Conservation (phyloP, 2,113 vertebrate species). For the Willisornis vidua region DNA sequence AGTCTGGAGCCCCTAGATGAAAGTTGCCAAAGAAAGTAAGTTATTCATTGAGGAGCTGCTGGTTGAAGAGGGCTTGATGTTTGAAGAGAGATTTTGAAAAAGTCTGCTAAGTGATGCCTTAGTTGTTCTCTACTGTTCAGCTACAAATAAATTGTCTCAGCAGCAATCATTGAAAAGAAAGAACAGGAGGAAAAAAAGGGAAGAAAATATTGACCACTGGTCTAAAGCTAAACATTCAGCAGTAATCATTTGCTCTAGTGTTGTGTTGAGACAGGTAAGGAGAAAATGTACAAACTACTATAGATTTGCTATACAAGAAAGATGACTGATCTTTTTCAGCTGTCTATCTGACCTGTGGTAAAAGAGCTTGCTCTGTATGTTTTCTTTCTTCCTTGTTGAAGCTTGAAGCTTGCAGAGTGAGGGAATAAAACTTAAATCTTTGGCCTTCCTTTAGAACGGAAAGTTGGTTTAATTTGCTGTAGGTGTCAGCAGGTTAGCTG, state of each 20-base stretch:
- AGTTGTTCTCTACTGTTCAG: background rate
- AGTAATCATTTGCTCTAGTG: background rate
- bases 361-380: background rate
- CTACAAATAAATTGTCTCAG: background rate
- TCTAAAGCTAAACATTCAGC: background rate
- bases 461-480: background rate
- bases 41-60: background rate
- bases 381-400: background rate
- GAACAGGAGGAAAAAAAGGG: background rate
- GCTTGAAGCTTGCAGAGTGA: background rate
- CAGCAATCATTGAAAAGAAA: background rate
- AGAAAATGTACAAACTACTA: background rate
- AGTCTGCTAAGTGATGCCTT: background rate
- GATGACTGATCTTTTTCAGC: background rate
- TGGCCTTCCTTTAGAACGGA: background rate
- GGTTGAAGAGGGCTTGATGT: background rate
- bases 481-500: background rate
- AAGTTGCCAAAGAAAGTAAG: background rate
- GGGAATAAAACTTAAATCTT: background rate
- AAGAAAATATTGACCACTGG: background rate
- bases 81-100: background rate
- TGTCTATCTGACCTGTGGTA: background rate
- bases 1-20: background rate
- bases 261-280: background rate
- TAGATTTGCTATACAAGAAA: background rate